Evolutionary conservation across 2,113 vertebrate genomes (phyloP).

Genomic region (Lichenostomus cassidix): DNA sequence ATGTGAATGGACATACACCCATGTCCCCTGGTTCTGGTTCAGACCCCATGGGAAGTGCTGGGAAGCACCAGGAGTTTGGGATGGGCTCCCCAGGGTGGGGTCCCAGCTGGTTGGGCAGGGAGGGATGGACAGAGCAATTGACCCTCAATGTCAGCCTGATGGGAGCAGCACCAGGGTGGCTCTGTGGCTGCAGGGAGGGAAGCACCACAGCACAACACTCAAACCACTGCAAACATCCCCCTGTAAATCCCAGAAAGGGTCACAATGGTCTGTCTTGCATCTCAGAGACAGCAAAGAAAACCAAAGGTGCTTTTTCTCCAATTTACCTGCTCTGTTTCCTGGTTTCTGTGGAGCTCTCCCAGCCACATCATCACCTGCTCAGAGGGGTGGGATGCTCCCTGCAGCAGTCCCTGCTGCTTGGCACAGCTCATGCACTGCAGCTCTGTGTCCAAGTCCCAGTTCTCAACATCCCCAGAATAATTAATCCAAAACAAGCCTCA

Average conservation of each 20-base stretch:
- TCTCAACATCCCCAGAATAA: background rate
- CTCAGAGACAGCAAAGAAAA: background rate
- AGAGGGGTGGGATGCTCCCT: background rate
- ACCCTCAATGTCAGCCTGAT: fast-evolving
- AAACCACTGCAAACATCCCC: background rate
- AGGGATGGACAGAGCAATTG: background rate
- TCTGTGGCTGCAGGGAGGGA: background rate
- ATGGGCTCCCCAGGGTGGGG: background rate
- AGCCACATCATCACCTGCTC: background rate
- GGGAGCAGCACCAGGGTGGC: fast-evolving
- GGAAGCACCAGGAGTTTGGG: background rate
- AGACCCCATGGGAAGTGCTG: background rate
- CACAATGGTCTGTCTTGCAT: background rate
- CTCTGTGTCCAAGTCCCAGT: background rate
- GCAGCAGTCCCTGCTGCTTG: background rate
- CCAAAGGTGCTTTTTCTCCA: background rate
- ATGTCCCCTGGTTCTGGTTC: fast-evolving
- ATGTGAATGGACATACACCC: fast-evolving
- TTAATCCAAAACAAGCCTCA: background rate
- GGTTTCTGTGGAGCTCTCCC: fast-evolving
- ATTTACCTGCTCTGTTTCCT: background rate
- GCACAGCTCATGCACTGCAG: background rate
- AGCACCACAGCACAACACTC: background rate
- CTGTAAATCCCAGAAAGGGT: background rate
- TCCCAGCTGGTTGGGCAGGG: fast-evolving